Evolutionary conservation across 1,140 invertebrate species (phyloP), one percentile per base, ranked within the genome.

Genomic region (Cylas formicarius): DNA sequence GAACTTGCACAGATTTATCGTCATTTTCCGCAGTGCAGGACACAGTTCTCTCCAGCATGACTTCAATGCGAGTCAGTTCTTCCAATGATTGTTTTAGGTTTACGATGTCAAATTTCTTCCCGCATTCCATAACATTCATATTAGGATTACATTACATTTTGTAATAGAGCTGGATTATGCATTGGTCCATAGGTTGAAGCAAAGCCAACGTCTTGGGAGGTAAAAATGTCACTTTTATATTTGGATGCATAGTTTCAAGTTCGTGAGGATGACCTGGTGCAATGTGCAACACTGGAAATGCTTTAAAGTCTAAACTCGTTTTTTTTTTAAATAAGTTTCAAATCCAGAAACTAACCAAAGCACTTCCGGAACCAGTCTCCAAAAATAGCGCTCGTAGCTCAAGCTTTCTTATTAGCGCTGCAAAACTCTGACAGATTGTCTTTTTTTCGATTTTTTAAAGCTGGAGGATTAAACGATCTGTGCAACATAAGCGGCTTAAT

Each of bases 271-370:
- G 44, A 28, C 36, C 28, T 47, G 48, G 34, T 40, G 34, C 48
- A 50, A 67, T 70, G 47, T 70, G 66, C n/a, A 68, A 23, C 29
- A 70, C 44, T 19, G 71, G 48, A 37, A 55, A 36, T 44, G 37
- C 53, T 46, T 45, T 57, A 36, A 36, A 36, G 33, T 36, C 37
- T 39, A 39, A 37, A 47, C 42, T 43, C 31, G n/a, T n/a, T n/a
- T n/a, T n/a, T n/a, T n/a, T n/a, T n/a, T n/a, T n/a, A 50, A 45
- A 32, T 51, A 51, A n/a, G 18, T 34, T 53, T 51, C 42, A 3
- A 48, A 42, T 36, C 35, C n/a, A n/a, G n/a, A n/a, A n/a, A n/a
- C n/a, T n/a, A n/a, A n/a, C n/a, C n/a, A n/a, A n/a, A n/a, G 26
- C 43, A 39, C 31, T 53, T 36, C 31, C 26, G 20, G 31, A 52